Base-by-base conservation (phyloP, 2,113 vertebrate species). In the Copsychus sechellarum region DNA sequence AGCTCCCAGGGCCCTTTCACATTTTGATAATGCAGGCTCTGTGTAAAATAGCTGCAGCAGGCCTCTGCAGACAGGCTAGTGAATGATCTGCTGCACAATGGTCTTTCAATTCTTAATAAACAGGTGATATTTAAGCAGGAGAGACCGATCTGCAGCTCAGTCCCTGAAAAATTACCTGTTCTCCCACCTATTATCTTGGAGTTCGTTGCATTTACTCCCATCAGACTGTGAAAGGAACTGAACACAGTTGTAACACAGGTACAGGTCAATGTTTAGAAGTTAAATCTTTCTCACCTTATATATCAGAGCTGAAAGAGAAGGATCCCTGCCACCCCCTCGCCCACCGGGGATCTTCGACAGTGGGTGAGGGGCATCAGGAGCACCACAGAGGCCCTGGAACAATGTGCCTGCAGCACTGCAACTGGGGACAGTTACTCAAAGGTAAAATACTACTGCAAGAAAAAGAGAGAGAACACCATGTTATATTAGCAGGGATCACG, bases 321-420 rank as follows among this genome's bases (percentile, higher is more conserved):
- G 99, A 99, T 99, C 99, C 99, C 99, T 99, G 98, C 99, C 95
- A 95, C 98, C 98, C 99, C 99, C 99, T 99, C 99, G 99, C 99
- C 99, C 99, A 99, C 99, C 98, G 98, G 99, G 99, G 99, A 99
- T 99, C 99, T 99, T 99, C 96, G 98, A 98, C 97, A 99, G 99
- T 99, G 99, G 99, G 99, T 99, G 99, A 99, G 99, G 99, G 99
- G 98, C 99, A 99, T 99, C 99, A 99, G 99, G 99, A 99, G 98
- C 99, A 99, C 99, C 99, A 99, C 99, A 99, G 99, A 99, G 99
- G 99, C 99, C 99, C 99, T 26, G 99, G 99, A 98, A 99, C 98
- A 95, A 98, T 98, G 98, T 98, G 98, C 98, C 98, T 98, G 97
- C 98, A 99, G 98, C 98, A 98, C 97, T 98, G 97, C 93, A 98